Conservation (phyloP, 2,113 vertebrate genomes). For the Montifringilla adamsi region DNA sequence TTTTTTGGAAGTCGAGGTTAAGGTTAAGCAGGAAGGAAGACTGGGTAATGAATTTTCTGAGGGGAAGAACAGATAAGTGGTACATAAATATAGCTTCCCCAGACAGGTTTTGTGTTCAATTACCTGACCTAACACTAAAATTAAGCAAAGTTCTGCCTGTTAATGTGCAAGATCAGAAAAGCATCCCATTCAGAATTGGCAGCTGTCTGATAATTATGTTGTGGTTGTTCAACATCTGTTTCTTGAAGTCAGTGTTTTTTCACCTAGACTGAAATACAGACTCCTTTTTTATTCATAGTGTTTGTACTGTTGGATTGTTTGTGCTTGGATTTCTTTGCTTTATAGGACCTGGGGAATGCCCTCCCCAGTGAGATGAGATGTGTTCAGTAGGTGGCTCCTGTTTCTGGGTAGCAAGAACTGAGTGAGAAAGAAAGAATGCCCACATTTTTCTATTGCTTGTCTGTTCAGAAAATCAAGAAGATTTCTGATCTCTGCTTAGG, state of each 20-base stretch:
- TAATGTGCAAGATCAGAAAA: not conserved
- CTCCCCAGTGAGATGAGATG: not conserved
- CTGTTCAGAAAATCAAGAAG: not conserved
- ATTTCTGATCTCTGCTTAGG: not conserved
- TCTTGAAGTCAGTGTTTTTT: not conserved
- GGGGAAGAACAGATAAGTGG: slow-evolving; percentile 24
- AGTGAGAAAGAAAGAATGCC: not conserved
- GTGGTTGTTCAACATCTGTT: not conserved
- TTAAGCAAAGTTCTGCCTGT: not conserved
- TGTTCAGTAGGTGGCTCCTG: not conserved
- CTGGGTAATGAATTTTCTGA: slow-evolving; percentile 51
- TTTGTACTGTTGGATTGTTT: not conserved
- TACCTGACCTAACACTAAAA: slow-evolving; percentile 39
- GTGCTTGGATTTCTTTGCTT: not conserved
- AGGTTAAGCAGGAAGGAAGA: slow-evolving; percentile 59
- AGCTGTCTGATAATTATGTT: not conserved
- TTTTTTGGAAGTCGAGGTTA: slow-evolving; percentile 14
- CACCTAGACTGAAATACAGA: not conserved
- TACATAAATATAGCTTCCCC: slow-evolving; percentile 5
- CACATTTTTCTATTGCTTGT: not conserved
- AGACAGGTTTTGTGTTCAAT: not conserved
- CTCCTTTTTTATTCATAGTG: not conserved
- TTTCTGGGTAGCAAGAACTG: not conserved
- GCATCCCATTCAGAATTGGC: not conserved
- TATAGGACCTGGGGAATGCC: not conserved